A percentile compares a stretch with the other conserved stretches of the same genome.
These are phyloP conservation scores for Apostichopus californicus DNA, from an alignment of 35 echinoderm and acorn worm genomes.

Conservation along the genomic window DNA sequence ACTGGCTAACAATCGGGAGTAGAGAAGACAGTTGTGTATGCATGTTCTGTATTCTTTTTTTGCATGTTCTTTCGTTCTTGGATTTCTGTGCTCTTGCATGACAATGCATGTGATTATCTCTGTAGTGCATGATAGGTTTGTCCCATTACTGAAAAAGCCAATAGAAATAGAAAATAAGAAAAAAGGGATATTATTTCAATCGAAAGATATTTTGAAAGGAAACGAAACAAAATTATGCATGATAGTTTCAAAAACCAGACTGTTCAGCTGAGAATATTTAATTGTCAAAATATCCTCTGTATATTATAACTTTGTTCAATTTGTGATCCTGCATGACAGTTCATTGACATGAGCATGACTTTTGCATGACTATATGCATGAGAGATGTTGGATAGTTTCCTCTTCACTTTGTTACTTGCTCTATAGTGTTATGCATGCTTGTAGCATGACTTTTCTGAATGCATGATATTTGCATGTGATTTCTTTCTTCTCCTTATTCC, in stretches of 20 bases:
- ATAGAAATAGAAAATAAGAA: neutral
- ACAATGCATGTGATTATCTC: neutral
- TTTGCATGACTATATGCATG: neutral
- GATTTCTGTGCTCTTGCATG: neutral
- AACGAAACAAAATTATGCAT: neutral
- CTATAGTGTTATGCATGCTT: too few species aligned
- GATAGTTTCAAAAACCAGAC: neutral
- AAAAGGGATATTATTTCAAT: neutral
- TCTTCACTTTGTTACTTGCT: neutral
- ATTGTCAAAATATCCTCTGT: too few species aligned
- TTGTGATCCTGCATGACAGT: too few species aligned
- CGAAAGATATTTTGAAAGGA: too few species aligned
- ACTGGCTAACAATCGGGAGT: slow-evolving; percentile 20
- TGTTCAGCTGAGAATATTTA: too few species aligned
- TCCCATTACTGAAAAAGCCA: neutral
- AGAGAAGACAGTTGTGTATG: slow-evolving; percentile 3
- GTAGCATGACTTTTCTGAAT: neutral
- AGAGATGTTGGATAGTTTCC: neutral
- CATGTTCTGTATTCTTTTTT: neutral
- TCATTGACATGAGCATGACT: neutral
- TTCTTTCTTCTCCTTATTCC: neutral
- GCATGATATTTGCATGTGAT: slow-evolving; percentile 36
- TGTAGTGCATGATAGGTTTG: neutral
- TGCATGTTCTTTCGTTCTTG: neutral
- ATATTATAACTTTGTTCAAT: too few species aligned